These are phyloP conservation scores for Tetramorium simillimum DNA, from an alignment of 1,140 invertebrate species.

Conservation along the genomic window DNA sequence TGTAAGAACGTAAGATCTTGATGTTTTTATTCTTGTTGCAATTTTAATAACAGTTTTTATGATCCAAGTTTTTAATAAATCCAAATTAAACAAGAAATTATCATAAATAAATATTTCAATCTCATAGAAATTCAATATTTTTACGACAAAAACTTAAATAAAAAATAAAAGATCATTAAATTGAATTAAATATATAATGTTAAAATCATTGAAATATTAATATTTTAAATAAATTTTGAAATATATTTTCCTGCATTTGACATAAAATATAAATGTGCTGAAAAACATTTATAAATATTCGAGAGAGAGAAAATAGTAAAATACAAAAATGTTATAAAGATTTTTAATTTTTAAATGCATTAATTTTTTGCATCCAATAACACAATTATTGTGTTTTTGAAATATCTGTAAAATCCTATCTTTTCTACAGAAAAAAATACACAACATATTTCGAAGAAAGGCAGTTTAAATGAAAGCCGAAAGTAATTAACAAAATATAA, in stretches of 20 bases:
- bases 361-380: not conserved
- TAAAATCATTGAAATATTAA: not conserved
- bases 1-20: slow-evolving; percentile 9
- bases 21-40: not conserved
- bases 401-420: not conserved
- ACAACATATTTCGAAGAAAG: not conserved
- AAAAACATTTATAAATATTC: slow-evolving; percentile 15
- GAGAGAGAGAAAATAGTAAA: not conserved
- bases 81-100: not conserved
- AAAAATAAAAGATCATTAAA: not conserved
- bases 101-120: not conserved
- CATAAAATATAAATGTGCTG: slow-evolving; percentile 24
- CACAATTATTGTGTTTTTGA: not conserved
- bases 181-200: not conserved
- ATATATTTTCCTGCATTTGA: not conserved
- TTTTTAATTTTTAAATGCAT: not conserved
- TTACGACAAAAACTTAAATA: not conserved
- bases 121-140: not conserved
- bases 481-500: not conserved
- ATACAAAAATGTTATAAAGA: not conserved
- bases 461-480: not conserved
- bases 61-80: not conserved
- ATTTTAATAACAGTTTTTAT: slow-evolving; percentile 9
- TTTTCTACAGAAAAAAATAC: not conserved
- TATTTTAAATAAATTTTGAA: not conserved